Evolutionary conservation across 2,113 vertebrate genomes (phyloP).

Genomic region (Oncorhynchus kisutch): DNA sequence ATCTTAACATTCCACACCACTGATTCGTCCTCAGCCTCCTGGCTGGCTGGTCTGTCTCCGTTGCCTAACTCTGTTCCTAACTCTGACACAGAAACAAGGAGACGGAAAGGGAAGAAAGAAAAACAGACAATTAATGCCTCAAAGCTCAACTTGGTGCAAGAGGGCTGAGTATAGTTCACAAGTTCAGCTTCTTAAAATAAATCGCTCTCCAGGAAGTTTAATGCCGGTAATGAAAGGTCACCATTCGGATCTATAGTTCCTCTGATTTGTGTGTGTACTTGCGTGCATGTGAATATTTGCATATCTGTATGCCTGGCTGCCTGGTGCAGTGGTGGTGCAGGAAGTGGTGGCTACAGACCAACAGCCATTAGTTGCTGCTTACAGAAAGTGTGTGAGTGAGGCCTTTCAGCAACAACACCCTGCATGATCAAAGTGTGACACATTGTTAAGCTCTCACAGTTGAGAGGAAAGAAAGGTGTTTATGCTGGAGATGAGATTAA

Average conservation of each 20-base stretch:
- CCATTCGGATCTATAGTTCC: constrained; percentile 47
- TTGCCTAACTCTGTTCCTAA: constrained; percentile 24
- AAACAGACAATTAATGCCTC: constrained; percentile 39
- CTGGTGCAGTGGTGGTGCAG: constrained; percentile 29
- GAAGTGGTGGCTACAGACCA: constrained; percentile 53
- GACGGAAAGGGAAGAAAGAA: constrained; percentile 12
- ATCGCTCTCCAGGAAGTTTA: constrained; percentile 62
- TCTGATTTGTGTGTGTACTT: constrained; percentile 33
- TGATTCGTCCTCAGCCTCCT: constrained; percentile 67
- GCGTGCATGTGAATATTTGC: constrained; percentile 30
- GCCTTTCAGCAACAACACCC: constrained; percentile 53
- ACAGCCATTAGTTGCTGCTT: constrained; percentile 47
- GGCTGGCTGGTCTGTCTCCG: constrained; percentile 46
- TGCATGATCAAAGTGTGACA: constrained; percentile 41
- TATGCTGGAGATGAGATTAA: background rate
- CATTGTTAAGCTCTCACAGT: constrained; percentile 8
- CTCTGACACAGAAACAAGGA: constrained; percentile 10
- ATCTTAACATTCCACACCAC: constrained; percentile 78
- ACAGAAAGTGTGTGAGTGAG: constrained; percentile 31
- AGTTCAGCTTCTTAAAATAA: constrained; percentile 69
- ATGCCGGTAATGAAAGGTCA: constrained; percentile 65
- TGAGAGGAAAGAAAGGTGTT: constrained; percentile 15
- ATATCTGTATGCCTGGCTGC: constrained; percentile 41
- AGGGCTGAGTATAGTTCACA: constrained; percentile 49
- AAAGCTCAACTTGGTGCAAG: constrained; percentile 11